Percentiles rank a stretch among this genome's conserved stretches.
These are phyloP conservation scores for Rhinella marina DNA, from an alignment of 2,797 vertebrate species.

Conservation along the genomic window DNA sequence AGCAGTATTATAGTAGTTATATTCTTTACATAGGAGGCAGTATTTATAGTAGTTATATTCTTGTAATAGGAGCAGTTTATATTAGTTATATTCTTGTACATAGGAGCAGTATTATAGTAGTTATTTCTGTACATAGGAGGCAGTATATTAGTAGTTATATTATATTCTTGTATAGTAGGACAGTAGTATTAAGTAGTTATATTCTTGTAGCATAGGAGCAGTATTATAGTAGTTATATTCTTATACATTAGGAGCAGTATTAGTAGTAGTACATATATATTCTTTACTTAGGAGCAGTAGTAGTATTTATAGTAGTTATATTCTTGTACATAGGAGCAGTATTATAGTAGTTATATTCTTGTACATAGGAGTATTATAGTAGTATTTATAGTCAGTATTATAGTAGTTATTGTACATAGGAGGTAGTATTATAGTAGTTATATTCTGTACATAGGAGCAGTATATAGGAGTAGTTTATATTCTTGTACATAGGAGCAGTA, in stretches of 20 bases:
- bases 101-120: not conserved
- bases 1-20: constrained; percentile 8
- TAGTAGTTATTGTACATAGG: not conserved
- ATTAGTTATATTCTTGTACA: constrained; percentile 4
- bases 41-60: constrained; percentile 13
- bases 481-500: constrained; percentile 4
- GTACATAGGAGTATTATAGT: not conserved
- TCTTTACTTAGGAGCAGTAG: not conserved
- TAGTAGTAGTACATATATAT: not conserved
- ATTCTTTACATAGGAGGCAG: constrained; percentile 1
- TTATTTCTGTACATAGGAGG: not conserved
- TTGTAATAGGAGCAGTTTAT: not conserved
- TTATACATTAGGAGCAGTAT: too few species aligned
- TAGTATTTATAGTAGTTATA: constrained; percentile 4
- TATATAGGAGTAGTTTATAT: constrained; percentile 7
- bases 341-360: not conserved
- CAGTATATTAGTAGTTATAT: not conserved
- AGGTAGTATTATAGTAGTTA: not conserved
- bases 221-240: too few species aligned
- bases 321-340: not conserved
- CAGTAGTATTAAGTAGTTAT: too few species aligned
- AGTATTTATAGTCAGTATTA: not conserved
- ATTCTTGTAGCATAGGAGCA: too few species aligned
- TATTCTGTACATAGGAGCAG: constrained; percentile 4
- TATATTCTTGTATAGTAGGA: too few species aligned